Conservation (phyloP, 2,797 vertebrate species). For the Lepilemur ruficaudatus region DNA sequence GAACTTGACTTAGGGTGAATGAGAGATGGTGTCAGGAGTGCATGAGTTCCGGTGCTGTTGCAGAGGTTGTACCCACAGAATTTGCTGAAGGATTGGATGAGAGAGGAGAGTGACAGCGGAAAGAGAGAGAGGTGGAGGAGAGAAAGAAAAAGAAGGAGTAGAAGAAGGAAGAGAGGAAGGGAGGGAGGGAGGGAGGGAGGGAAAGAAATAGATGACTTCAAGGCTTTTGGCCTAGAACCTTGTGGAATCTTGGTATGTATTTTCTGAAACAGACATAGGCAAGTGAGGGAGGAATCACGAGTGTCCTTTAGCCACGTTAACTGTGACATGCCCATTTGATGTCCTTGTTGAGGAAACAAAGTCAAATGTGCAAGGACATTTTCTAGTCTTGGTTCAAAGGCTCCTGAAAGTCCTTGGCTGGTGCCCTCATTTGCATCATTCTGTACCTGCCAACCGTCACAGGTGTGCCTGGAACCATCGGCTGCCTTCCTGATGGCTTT, state of each 20-base stretch:
- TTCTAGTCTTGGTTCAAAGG: background rate
- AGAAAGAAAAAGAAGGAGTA: background rate
- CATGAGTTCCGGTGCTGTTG: rapidly evolving
- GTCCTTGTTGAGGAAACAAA: rapidly evolving
- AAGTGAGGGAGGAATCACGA: no score
- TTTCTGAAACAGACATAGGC: background rate
- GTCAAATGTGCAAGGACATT: background rate
- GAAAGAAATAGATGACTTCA: no score
- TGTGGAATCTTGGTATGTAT: background rate
- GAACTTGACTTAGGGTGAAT: rapidly evolving
- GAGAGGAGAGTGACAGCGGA: no score
- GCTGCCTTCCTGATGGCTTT: no score
- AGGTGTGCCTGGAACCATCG: rapidly evolving
- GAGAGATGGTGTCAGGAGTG: background rate
- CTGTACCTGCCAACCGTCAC: rapidly evolving
- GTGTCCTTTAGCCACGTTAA: background rate
- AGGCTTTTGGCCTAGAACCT: background rate
- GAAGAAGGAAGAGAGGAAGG: background rate
- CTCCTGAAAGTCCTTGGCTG: background rate
- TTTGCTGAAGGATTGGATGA: background rate
- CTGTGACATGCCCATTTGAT: rapidly evolving
- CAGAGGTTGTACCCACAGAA: background rate
- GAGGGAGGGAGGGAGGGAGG: background rate
- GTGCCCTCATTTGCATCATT: rapidly evolving
- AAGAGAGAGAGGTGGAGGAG: background rate